These are phyloP conservation scores for Dendrolimus houi DNA, from an alignment of 2,888 invertebrate genomes.

Conservation along the genomic window DNA sequence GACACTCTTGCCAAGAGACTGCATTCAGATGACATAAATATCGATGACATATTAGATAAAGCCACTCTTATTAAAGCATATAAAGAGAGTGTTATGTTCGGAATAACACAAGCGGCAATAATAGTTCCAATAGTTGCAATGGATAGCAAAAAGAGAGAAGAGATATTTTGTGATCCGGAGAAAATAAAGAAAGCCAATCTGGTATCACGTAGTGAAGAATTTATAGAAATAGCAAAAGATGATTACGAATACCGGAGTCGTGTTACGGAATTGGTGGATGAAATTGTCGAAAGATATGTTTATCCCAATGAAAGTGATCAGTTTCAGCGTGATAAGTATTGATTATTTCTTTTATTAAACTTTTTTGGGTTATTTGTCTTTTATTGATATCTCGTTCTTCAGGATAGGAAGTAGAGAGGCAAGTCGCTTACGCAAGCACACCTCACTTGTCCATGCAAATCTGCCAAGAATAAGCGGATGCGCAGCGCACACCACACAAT, in stretches of 20 bases:
- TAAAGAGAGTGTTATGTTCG: constrained; percentile 44
- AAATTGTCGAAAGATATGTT: constrained; percentile 69
- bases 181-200: constrained; percentile 27
- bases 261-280: constrained; percentile 71
- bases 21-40: constrained; percentile 28
- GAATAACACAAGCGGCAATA: constrained; percentile 49
- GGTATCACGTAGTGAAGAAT: constrained; percentile 43
- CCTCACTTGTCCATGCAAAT: too few relatives aligned
- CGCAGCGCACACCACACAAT: too few relatives aligned
- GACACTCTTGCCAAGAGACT: constrained; percentile 56
- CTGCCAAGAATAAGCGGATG: too few relatives aligned
- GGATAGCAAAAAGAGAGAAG: constrained; percentile 29
- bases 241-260: constrained; percentile 46
- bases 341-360: not conserved
- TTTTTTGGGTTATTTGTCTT: too few relatives aligned
- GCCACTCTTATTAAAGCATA: constrained; percentile 29
- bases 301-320: constrained; percentile 11
- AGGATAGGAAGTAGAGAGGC: too few relatives aligned
- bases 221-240: constrained; percentile 39
- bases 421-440: too few relatives aligned
- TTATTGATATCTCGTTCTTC: too few relatives aligned
- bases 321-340: constrained; percentile 5
- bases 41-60: constrained; percentile 30
- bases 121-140: constrained; percentile 48
- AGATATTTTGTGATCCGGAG: constrained; percentile 39